Conservation (phyloP, 2,888 invertebrate genomes). For the Agrilus mali region DNA sequence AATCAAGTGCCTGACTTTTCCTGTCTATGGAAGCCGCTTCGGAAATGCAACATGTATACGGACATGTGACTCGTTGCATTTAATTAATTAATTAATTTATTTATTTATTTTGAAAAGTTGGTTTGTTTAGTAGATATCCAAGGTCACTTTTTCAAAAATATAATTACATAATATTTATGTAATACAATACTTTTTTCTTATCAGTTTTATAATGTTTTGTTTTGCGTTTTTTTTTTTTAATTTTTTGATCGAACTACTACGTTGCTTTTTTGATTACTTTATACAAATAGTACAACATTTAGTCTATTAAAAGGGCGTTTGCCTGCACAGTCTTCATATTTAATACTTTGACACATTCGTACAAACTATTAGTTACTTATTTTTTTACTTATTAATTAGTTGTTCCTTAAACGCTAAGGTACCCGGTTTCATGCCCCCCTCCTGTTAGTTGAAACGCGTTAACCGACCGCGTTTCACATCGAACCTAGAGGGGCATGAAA, state of each 20-base stretch:
- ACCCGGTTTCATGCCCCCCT: too few relatives aligned
- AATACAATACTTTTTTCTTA: slow-evolving; percentile 27
- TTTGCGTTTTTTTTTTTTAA: slow-evolving; percentile 16
- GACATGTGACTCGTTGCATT: slow-evolving; percentile 22
- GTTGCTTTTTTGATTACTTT: slow-evolving; percentile 23
- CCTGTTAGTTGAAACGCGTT: too few relatives aligned
- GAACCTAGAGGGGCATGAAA: too few relatives aligned
- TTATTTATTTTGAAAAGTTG: slow-evolving; percentile 22
- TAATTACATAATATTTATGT: slow-evolving; percentile 33
- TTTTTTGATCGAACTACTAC: slow-evolving; percentile 25
- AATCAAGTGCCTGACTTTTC: not conserved
- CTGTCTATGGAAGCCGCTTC: slow-evolving; percentile 16
- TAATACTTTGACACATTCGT: slow-evolving; percentile 38
- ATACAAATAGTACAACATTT: slow-evolving; percentile 29
- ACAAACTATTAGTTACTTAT: slow-evolving; percentile 21
- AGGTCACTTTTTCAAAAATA: slow-evolving; percentile 38
- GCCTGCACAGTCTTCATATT: slow-evolving; percentile 35
- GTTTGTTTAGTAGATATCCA: slow-evolving; percentile 25
- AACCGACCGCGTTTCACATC: too few relatives aligned
- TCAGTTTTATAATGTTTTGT: slow-evolving; percentile 13
- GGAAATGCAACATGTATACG: slow-evolving; percentile 21
- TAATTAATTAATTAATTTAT: slow-evolving; percentile 17
- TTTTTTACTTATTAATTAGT: too few relatives aligned
- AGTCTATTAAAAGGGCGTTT: slow-evolving; percentile 32
- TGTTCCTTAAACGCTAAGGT: too few relatives aligned